Percentiles rank a stretch among this genome's conserved stretches.
Evolutionary conservation across 1,140 invertebrate genomes (phyloP).

Genomic region (Nylanderia fulva): DNA sequence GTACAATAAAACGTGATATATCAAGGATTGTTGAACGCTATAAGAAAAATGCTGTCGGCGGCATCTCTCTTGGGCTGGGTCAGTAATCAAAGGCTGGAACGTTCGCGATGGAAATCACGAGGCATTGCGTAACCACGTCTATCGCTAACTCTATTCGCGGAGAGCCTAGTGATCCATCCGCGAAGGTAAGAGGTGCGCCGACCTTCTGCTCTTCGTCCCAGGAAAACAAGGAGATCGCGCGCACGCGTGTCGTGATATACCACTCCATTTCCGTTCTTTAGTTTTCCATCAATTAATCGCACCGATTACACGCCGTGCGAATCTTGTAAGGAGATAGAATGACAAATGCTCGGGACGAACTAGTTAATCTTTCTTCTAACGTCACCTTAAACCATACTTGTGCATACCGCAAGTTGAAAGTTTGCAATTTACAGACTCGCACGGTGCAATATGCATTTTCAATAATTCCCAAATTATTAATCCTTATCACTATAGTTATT

Average conservation of each 20-base stretch:
- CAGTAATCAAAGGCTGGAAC: conserved; percentile 55
- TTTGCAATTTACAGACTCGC: conserved; percentile 10
- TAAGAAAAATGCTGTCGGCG: conserved; percentile 25
- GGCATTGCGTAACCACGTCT: conserved; percentile 65
- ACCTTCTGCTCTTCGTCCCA: conserved; percentile 60
- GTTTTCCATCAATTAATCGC: conserved; percentile 11
- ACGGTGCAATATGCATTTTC: not conserved
- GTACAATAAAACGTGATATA: not conserved
- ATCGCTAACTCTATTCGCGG: conserved; percentile 56
- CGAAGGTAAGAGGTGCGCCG: conserved; percentile 72
- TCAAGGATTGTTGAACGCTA: not conserved
- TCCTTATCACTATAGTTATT: no score
- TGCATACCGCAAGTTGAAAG: conserved; percentile 9
- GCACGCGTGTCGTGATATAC: not conserved
- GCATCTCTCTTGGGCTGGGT: conserved; percentile 19
- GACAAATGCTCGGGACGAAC: not conserved
- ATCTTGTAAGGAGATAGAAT: not conserved
- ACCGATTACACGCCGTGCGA: not conserved
- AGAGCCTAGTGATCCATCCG: conserved; percentile 45
- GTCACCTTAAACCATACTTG: conserved; percentile 1
- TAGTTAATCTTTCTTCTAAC: conserved; percentile 3
- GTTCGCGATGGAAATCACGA: conserved; percentile 58
- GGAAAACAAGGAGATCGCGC: not conserved
- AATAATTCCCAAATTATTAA: no score
- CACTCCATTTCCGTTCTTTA: conserved; percentile 31